Percentiles rank a stretch among this genome's conserved stretches.
phyloP scores from a whole-genome alignment of 2,888 invertebrate species.

The Hypomecis atomaria region DNA sequence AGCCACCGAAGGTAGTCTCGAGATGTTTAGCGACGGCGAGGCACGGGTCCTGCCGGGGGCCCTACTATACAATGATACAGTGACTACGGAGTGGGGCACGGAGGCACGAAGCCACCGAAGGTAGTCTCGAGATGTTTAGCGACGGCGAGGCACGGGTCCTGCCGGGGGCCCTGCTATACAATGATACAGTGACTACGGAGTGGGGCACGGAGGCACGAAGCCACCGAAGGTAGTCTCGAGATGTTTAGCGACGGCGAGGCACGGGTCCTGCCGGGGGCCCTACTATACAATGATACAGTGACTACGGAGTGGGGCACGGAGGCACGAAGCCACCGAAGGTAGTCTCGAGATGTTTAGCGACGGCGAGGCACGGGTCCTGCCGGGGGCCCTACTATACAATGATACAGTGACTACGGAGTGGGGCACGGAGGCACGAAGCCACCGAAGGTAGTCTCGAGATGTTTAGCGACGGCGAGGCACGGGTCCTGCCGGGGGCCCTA shows the following conservation, averaged over 20 bases:
- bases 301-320: constrained; percentile 75
- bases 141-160: constrained; percentile 90
- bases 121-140: constrained; percentile 88
- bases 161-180: constrained; percentile 86
- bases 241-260: constrained; percentile 89
- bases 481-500: constrained; percentile 88
- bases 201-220: constrained; percentile 85
- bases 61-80: no score
- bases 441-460: constrained; percentile 88
- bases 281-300: no score
- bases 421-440: constrained; percentile 87
- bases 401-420: no score
- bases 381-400: no score
- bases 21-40: constrained; percentile 90
- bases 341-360: constrained; percentile 88
- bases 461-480: constrained; percentile 89
- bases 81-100: constrained; percentile 70
- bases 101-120: constrained; percentile 89
- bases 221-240: constrained; percentile 89
- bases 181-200: no score
- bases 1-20: constrained; percentile 89
- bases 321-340: constrained; percentile 89
- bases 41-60: constrained; percentile 88
- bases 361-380: constrained; percentile 90
- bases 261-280: constrained; percentile 88